Evolutionary conservation across 2,888 invertebrate genomes (phyloP), one percentile per base, ranked within the genome.

Genomic region (Cepaea hortensis): DNA sequence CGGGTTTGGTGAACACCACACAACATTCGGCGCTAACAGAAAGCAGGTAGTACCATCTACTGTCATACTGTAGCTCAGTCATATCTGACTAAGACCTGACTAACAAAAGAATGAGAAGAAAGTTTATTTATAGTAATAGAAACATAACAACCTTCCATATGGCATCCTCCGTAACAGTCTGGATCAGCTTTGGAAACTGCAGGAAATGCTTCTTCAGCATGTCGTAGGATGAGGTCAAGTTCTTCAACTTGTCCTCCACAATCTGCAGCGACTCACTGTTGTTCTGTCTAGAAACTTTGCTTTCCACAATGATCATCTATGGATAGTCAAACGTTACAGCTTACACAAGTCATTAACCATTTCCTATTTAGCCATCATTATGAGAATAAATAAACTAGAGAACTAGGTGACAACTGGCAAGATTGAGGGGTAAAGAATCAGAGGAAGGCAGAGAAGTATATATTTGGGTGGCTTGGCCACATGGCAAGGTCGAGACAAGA

Each of bases 231-330:
- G 5, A 20, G 15, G 73, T 35, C 35, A 83, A 15, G 75, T 55
- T 18, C 35, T 83, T 73, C 46, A 83, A 4, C 48, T 35, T 61
- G 62, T 83, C 75, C 23, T 62, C 75, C 18, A 83, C 35, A 20
- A 46, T 20, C 15, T 76, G 75, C 18, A 84, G 13, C 15, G 46
- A 18, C 23, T 76, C 76, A 35, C 46, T 76, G n/a, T 65, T 65
- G n/a, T n/a, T n/a, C 76, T 76, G 62, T 13, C 2, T 48, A 6
- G 65, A 46, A 48, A 48, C 65, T 84, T 65, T 75, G 46, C 23
- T 84, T 76, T 84, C 84, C 15, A 84, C 75, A 61, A 84, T n/a
- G 6, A 84, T 23, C 84, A 84, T 75, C 84, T 84, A 23, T n/a
- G 50, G 20, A 72, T 11, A 81, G 48, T 23, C 68, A 68, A 68